Percentiles rank a stretch among this genome's conserved stretches.
Conservation (phyloP, 2,113 vertebrate species). For the Elaphurus davidianus region DNA sequence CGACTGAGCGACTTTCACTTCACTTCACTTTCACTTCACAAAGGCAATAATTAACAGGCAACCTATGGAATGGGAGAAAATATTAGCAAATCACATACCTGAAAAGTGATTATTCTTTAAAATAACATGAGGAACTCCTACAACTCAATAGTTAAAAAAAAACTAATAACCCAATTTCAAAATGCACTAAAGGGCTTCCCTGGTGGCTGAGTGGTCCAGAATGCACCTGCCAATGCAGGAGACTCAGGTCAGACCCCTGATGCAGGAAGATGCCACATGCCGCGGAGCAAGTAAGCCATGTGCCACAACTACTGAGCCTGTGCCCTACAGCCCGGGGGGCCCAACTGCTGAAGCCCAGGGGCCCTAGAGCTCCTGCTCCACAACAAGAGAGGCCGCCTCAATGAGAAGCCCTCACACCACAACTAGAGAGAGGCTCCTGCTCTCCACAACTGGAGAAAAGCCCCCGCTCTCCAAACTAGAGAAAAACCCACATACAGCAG, state of each 20-base stretch:
- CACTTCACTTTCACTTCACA: background rate
- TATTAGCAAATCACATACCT: background rate
- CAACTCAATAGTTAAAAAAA: background rate
- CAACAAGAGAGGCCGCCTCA: background rate
- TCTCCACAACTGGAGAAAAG: background rate
- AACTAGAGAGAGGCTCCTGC: rapidly evolving
- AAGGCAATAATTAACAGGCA: background rate
- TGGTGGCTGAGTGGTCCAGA: background rate
- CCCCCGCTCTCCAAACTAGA: background rate
- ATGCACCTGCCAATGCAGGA: background rate
- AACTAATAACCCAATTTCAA: background rate
- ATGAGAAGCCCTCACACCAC: background rate
- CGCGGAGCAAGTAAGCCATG: background rate
- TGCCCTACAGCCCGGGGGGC: rapidly evolving
- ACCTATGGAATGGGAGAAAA: background rate
- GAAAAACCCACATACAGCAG: background rate
- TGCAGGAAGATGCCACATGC: too few relatives aligned
- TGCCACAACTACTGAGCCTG: background rate
- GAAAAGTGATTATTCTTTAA: background rate
- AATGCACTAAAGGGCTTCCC: background rate
- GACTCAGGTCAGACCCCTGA: background rate
- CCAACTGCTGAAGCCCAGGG: background rate
- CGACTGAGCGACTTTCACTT: background rate
- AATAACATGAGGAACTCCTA: background rate
- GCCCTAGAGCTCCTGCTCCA: background rate